Evolutionary conservation across 2,888 invertebrate species (phyloP).

Genomic region (Xiphydria camelus): DNA sequence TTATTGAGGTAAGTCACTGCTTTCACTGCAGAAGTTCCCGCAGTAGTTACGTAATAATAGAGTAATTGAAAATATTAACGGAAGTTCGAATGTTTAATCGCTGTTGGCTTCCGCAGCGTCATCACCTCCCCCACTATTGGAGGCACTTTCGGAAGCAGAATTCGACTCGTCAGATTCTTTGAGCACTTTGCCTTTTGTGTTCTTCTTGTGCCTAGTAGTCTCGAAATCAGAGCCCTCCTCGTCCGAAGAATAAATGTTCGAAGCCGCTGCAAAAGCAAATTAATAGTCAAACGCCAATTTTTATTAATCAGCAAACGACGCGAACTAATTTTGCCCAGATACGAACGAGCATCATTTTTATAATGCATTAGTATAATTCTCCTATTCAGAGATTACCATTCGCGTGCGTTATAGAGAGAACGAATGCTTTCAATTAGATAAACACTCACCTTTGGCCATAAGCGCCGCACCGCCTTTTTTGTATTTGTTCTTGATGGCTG

Average conservation of each 20-base stretch:
- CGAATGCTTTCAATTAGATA: no score
- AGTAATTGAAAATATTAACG: no score
- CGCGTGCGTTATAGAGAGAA: no score
- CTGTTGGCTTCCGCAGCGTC: constrained; percentile 34
- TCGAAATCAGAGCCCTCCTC: constrained; percentile 86
- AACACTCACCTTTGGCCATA: constrained; percentile 54
- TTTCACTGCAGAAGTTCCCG: no score
- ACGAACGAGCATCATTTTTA: background rate
- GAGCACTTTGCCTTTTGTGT: constrained; percentile 76
- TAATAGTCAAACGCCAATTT: constrained; percentile 1
- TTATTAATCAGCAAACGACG: background rate
- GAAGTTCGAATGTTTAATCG: background rate
- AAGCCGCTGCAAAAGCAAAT: constrained; percentile 59
- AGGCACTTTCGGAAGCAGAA: constrained; percentile 51
- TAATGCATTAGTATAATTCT: background rate
- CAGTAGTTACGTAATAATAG: no score
- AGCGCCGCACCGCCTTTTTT: constrained; percentile 65
- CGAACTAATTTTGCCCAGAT: constrained; percentile 4
- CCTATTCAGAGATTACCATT: constrained; percentile 4
- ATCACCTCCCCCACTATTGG: constrained; percentile 56
- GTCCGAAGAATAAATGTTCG: constrained; percentile 85
- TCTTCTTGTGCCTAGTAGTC: constrained; percentile 70
- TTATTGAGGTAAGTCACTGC: no score
- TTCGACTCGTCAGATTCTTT: constrained; percentile 75
- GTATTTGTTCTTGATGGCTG: constrained; percentile 93